Conservation (phyloP, 1,140 invertebrate genomes). For the Conus betulinus region DNA sequence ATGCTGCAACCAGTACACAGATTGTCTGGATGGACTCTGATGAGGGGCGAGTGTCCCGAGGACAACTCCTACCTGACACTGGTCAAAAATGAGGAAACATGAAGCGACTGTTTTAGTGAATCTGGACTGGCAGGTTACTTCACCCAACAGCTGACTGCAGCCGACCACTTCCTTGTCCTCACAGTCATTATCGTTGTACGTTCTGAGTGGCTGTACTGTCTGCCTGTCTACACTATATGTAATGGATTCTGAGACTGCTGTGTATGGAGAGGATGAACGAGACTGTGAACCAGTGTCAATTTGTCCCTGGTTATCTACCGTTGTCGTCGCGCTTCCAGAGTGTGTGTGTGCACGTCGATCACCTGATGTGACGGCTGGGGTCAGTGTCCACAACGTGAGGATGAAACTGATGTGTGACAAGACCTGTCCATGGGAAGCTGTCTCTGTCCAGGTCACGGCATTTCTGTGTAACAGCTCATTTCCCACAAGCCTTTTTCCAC, state of each 20-base stretch:
- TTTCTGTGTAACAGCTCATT: background rate
- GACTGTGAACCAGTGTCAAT: background rate
- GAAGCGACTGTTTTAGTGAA: too few relatives aligned
- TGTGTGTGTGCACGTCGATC: background rate
- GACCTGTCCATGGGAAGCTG: background rate
- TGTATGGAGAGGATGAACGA: background rate
- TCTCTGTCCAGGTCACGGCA: background rate
- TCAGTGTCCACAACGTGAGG: slow-evolving; percentile 33
- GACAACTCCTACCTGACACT: too few relatives aligned
- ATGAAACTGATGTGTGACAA: background rate
- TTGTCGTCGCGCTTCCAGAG: background rate
- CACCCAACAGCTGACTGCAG: too few relatives aligned
- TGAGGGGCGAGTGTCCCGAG: too few relatives aligned
- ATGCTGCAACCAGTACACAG: too few relatives aligned
- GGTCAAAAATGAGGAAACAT: too few relatives aligned
- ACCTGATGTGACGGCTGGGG: background rate
- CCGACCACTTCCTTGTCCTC: too few relatives aligned
- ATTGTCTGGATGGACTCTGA: too few relatives aligned
- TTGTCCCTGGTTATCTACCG: background rate
- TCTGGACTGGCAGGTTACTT: too few relatives aligned
- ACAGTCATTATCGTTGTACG: too few relatives aligned
- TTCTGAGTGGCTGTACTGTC: background rate
- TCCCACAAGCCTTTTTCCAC: background rate
- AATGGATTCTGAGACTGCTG: slow-evolving; percentile 38
- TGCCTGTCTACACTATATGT: slow-evolving; percentile 32